A percentile compares a stretch with the other conserved stretches of the same genome.
Conservation (phyloP, 2,888 invertebrate species). For the Anodontia alba region DNA sequence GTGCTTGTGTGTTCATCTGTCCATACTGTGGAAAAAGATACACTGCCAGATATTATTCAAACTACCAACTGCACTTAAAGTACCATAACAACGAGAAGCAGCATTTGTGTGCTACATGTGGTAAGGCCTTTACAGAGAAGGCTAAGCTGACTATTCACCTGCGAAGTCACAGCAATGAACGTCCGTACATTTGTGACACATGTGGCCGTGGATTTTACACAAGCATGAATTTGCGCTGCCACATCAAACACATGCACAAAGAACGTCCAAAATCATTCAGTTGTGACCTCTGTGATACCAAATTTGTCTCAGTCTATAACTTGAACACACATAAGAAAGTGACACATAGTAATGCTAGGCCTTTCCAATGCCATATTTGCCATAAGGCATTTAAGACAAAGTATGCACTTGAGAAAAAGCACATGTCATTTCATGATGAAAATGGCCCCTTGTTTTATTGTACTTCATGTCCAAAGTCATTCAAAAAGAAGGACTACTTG, state of each 20-base stretch:
- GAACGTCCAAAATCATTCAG: slow-evolving; percentile 26
- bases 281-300: slow-evolving; percentile 53
- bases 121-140: slow-evolving; percentile 43
- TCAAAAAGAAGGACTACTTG: slow-evolving; percentile 42
- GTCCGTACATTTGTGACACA: slow-evolving; percentile 49
- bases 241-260: slow-evolving; percentile 41
- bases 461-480: slow-evolving; percentile 43
- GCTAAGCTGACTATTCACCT: slow-evolving; percentile 49
- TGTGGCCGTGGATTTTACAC: slow-evolving; percentile 51
- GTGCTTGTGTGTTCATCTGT: slow-evolving; percentile 54
- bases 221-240: slow-evolving; percentile 33
- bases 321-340: slow-evolving; percentile 46
- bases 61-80: slow-evolving; percentile 50
- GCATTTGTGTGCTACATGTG: slow-evolving; percentile 45
- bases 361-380: slow-evolving; percentile 57
- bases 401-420: slow-evolving; percentile 44
- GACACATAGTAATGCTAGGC: slow-evolving; percentile 43
- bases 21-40: slow-evolving; percentile 53
- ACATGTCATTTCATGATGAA: slow-evolving; percentile 44
- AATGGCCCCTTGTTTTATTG: slow-evolving; percentile 44
- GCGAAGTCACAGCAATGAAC: slow-evolving; percentile 42
- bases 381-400: slow-evolving; percentile 58
- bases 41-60: slow-evolving; percentile 43
- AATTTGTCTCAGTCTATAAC: slow-evolving; percentile 39
- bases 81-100: slow-evolving; percentile 45